Evolutionary conservation across 2,113 vertebrate species (phyloP).

Genomic region (Columbina picui): DNA sequence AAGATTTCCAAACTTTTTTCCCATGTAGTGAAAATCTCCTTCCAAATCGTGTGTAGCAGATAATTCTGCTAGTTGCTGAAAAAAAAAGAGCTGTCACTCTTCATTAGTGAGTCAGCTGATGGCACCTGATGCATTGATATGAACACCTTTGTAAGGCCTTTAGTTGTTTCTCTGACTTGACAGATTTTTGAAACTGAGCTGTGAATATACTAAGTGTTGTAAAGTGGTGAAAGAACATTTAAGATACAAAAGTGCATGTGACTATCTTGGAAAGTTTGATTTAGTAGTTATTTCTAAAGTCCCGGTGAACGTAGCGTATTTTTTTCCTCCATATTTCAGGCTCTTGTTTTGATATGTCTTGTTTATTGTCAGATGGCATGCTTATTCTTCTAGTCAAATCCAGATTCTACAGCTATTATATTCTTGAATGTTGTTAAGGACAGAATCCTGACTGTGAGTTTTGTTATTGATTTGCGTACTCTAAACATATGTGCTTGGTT

Average conservation of each 20-base stretch:
- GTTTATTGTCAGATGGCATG: background rate
- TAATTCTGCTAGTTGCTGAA: background rate
- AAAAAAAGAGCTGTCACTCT: background rate
- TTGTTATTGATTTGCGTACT: background rate
- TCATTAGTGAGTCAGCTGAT: background rate
- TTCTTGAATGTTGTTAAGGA: background rate
- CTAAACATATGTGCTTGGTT: background rate
- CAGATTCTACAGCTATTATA: background rate
- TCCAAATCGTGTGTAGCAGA: background rate
- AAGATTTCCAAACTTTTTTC: background rate
- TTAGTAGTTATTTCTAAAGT: background rate
- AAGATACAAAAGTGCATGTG: background rate
- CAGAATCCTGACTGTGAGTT: background rate
- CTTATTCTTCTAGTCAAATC: background rate
- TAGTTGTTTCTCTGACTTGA: background rate
- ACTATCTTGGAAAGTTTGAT: background rate
- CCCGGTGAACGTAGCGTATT: background rate
- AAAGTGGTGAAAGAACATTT: background rate
- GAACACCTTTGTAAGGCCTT: background rate
- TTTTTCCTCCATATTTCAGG: background rate
- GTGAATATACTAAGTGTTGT: background rate
- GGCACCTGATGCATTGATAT: background rate
- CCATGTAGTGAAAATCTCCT: background rate
- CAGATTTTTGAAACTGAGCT: background rate
- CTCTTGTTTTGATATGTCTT: background rate